A percentile compares a stretch with the other conserved stretches of the same genome.
Conservation (phyloP, 2,797 vertebrate genomes). For the Karalla daura region DNA sequence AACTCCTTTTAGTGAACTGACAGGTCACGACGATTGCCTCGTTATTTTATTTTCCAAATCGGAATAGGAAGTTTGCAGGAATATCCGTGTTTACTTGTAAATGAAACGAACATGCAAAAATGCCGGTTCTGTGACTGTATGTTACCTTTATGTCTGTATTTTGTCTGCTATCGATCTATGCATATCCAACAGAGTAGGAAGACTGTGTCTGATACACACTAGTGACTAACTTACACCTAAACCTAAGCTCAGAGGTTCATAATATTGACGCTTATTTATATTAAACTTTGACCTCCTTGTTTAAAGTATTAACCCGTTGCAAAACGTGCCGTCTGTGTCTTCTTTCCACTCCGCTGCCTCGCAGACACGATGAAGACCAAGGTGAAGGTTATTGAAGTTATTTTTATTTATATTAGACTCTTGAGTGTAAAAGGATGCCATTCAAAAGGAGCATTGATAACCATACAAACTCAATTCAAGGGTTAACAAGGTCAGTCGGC, state of each 20-base stretch:
- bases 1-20: not conserved
- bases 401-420: slow-evolving; percentile 88
- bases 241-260: slow-evolving; percentile 55
- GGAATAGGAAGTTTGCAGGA: not conserved
- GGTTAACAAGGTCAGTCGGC: slow-evolving; percentile 82
- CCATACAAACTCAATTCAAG: slow-evolving; percentile 85
- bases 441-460: slow-evolving; percentile 89
- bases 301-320: slow-evolving; percentile 48
- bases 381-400: slow-evolving; percentile 77
- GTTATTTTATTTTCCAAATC: not conserved
- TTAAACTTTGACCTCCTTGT: slow-evolving; percentile 69
- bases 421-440: slow-evolving; percentile 89
- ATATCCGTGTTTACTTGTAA: slow-evolving; percentile 1
- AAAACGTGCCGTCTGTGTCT: slow-evolving; percentile 4
- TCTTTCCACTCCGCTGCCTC: slow-evolving; percentile 1
- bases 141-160: slow-evolving; percentile 54
- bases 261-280: slow-evolving; percentile 78
- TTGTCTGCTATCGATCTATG: slow-evolving; percentile 72
- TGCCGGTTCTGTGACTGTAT: slow-evolving; percentile 54
- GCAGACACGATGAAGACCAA: slow-evolving; percentile 48
- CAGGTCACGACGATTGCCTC: no score
- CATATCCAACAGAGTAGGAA: slow-evolving; percentile 69
- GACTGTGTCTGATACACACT: slow-evolving; percentile 54
- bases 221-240: slow-evolving; percentile 54
- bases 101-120: slow-evolving; percentile 48